Conservation (phyloP, 1,140 invertebrate species). For the Drosophila pseudoobscura region DNA sequence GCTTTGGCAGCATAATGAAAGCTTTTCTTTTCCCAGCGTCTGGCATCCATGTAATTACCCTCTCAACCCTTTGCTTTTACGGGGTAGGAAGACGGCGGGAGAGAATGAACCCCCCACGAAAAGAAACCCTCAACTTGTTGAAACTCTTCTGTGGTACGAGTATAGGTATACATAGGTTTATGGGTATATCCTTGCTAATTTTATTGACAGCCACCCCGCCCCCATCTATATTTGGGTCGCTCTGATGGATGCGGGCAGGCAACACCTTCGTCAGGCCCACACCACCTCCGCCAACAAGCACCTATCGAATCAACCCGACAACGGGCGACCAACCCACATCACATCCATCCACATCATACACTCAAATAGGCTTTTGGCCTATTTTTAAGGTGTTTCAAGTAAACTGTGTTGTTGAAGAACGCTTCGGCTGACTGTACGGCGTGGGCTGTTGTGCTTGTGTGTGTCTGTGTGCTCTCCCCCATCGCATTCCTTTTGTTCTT, state of each 20-base stretch:
- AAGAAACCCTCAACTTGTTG: constrained; percentile 38
- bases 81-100: background rate
- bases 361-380: constrained; percentile 65
- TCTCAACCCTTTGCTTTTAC: constrained; percentile 2
- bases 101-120: background rate
- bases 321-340: constrained; percentile 17
- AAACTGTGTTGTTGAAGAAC: constrained; percentile 51
- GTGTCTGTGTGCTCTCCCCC: constrained; percentile 9
- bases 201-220: constrained; percentile 26
- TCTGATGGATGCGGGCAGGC: constrained; percentile 12
- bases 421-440: constrained; percentile 4
- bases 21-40: constrained; percentile 37
- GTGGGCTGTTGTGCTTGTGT: constrained; percentile 13
- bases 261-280: constrained; percentile 18
- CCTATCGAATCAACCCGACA: background rate
- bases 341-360: constrained; percentile 6
- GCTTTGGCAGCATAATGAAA: constrained; percentile 56
- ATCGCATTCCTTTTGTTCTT: constrained; percentile 35
- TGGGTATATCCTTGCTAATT: constrained; percentile 43
- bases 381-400: constrained; percentile 65
- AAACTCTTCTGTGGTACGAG: constrained; percentile 11
- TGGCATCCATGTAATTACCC: constrained; percentile 44
- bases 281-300: constrained; percentile 5
- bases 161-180: constrained; percentile 5
- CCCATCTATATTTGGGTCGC: constrained; percentile 50